A percentile compares a stretch with the other conserved stretches of the same genome.
Evolutionary conservation across 2,888 invertebrate species (phyloP).

Genomic region (Cistogaster globosa): DNA sequence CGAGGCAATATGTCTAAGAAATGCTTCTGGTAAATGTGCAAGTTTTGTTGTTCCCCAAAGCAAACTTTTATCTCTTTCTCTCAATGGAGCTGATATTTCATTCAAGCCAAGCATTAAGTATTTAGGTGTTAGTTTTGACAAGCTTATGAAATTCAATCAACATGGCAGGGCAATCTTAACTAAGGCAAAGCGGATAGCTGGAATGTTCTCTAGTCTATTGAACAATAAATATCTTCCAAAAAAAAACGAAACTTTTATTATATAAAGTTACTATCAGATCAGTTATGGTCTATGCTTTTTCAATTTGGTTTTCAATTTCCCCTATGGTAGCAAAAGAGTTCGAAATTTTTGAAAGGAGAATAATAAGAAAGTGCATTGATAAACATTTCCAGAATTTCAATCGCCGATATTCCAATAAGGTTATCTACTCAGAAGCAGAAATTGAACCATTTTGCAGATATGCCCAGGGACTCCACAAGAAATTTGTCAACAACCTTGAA

Average conservation of each 20-base stretch:
- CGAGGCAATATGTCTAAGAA: neutral
- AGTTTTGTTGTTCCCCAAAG: constrained; percentile 22
- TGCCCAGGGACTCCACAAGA: no score
- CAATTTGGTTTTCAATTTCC: neutral
- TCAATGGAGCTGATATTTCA: neutral
- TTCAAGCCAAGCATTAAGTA: neutral
- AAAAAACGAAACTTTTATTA: neutral
- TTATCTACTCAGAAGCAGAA: no score
- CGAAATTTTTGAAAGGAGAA: constrained; percentile 5
- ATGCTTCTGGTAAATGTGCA: constrained; percentile 1
- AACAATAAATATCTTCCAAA: neutral
- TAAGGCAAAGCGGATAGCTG: neutral
- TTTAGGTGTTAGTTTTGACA: constrained; percentile 1
- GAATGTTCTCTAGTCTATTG: constrained; percentile 1
- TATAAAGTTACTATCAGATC: neutral
- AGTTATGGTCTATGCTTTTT: neutral
- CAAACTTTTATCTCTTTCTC: neutral
- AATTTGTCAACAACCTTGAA: no score
- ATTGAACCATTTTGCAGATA: no score
- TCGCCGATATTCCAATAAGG: no score
- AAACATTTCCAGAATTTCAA: neutral
- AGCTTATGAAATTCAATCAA: constrained; percentile 1
- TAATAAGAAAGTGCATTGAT: neutral
- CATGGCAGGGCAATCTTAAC: neutral
- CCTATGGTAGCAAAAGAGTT: neutral